Conservation (phyloP, 1,140 invertebrate genomes). For the Nilaparvata lugens region DNA sequence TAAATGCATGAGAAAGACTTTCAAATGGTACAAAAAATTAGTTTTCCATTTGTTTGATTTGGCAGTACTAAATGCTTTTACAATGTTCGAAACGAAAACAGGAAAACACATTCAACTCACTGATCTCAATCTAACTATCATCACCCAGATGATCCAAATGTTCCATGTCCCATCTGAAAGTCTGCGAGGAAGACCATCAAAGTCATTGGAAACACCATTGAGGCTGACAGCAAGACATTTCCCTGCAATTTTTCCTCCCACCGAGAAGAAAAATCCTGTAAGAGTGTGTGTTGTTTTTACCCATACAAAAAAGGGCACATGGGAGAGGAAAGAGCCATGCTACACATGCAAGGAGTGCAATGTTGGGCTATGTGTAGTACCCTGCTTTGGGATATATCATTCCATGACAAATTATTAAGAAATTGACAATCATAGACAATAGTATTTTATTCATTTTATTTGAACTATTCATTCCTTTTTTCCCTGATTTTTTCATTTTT, state of each 20-base stretch:
- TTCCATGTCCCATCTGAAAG: background rate
- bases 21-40: constrained; percentile 35
- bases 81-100: background rate
- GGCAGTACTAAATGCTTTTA: background rate
- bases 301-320: background rate
- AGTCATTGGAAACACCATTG: constrained; percentile 1
- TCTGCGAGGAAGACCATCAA: background rate
- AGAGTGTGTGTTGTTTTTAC: constrained; percentile 8
- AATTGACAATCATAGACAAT: too few relatives aligned
- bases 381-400: constrained; percentile 16
- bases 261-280: constrained; percentile 11
- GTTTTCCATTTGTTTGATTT: constrained; percentile 27
- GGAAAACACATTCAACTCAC: background rate
- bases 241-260: background rate
- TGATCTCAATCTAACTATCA: background rate
- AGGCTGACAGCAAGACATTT: constrained; percentile 11
- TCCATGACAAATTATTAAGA: too few relatives aligned
- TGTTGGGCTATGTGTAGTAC: constrained; percentile 10
- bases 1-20: constrained; percentile 30
- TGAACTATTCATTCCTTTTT: too few relatives aligned
- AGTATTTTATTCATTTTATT: too few relatives aligned
- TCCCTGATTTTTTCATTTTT: too few relatives aligned
- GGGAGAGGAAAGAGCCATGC: constrained; percentile 6
- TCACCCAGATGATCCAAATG: background rate
- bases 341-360: constrained; percentile 10